Evolutionary conservation across 1,140 invertebrate species (phyloP).

Genomic region (Brachionus asplanchnoidis): DNA sequence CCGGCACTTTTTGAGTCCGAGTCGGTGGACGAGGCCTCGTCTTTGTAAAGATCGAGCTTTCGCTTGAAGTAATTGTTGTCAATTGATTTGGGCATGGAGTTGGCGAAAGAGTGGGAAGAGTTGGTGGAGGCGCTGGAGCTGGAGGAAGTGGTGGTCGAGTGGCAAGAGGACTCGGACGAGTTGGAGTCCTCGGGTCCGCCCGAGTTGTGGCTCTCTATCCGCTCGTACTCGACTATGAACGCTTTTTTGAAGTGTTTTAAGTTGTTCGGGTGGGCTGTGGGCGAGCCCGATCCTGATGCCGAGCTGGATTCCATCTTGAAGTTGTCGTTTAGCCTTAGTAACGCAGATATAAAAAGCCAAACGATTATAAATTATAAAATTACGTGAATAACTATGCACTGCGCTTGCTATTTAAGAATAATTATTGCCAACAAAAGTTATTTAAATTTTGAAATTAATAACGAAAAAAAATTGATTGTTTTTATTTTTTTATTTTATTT

Average conservation of each 20-base stretch:
- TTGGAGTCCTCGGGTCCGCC: not conserved
- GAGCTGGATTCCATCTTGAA: not conserved
- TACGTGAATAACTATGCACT: not conserved
- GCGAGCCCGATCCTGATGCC: not conserved
- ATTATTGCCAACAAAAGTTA: not conserved
- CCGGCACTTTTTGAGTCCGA: not conserved
- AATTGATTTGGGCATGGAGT: not conserved
- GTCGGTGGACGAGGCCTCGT: not conserved
- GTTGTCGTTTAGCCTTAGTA: not conserved
- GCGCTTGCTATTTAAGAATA: not conserved
- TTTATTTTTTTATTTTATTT: too few relatives aligned
- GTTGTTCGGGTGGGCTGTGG: not conserved
- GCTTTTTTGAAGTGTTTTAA: slow-evolving; percentile 40
- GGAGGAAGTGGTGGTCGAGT: not conserved
- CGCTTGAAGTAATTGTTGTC: slow-evolving; percentile 11
- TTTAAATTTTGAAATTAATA: not conserved
- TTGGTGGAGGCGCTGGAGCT: not conserved
- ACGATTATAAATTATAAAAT: not conserved
- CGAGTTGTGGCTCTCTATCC: not conserved
- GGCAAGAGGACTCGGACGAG: not conserved
- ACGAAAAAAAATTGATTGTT: too few relatives aligned
- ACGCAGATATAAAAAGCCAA: not conserved
- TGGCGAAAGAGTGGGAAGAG: not conserved
- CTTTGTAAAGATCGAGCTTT: slow-evolving; percentile 3
- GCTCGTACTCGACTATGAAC: slow-evolving; percentile 37